These are phyloP conservation scores for Epicampocera succincta DNA, from an alignment of 2,888 invertebrate genomes.

Conservation along the genomic window DNA sequence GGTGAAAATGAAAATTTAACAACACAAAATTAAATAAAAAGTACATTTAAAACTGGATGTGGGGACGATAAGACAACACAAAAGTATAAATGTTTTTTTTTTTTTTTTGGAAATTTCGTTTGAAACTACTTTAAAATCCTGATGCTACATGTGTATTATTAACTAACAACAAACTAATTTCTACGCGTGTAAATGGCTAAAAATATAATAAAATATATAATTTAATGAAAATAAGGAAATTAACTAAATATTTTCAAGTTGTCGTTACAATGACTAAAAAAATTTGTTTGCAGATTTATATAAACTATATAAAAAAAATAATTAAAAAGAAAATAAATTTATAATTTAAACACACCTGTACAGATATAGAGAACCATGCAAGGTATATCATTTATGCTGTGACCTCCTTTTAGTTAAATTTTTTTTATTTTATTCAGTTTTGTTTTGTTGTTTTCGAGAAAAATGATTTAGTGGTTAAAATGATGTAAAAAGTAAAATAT, in stretches of 20 bases:
- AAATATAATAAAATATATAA: conserved; percentile 63
- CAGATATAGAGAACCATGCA: conserved; percentile 81
- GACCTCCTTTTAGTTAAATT: conserved; percentile 76
- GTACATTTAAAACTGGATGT: conserved; percentile 32
- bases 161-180: conserved; percentile 56
- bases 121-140: conserved; percentile 60
- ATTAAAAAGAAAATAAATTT: conserved; percentile 43
- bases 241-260: conserved; percentile 48
- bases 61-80: conserved; percentile 53
- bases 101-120: conserved; percentile 18
- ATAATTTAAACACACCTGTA: conserved; percentile 80
- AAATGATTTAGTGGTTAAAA: conserved; percentile 55
- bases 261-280: conserved; percentile 27
- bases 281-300: conserved; percentile 41
- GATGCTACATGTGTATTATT: conserved; percentile 47
- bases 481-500: conserved; percentile 40
- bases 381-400: conserved; percentile 79
- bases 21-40: conserved; percentile 40
- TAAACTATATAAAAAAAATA: conserved; percentile 34
- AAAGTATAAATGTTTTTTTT: conserved; percentile 43
- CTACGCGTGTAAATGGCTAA: conserved; percentile 68
- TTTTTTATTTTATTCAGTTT: conserved; percentile 33
- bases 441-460: conserved; percentile 56
- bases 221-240: conserved; percentile 40
- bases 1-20: conserved; percentile 44